Percentiles rank a stretch among this genome's conserved stretches.
Evolutionary conservation across 2,797 vertebrate species (phyloP).

Genomic region (Selene dorsalis): DNA sequence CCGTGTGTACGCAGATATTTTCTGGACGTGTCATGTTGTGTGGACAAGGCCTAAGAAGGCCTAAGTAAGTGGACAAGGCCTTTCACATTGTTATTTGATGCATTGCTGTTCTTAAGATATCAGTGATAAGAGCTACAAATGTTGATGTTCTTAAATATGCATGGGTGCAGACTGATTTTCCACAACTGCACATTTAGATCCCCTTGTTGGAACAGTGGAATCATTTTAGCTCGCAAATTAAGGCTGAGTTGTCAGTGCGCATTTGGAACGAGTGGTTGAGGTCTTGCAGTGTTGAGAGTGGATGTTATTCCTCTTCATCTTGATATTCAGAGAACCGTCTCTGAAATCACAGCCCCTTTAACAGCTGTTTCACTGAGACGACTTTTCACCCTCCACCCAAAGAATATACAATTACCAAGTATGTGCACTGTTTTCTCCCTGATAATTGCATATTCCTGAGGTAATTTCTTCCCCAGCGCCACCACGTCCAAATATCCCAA

Average conservation of each 20-base stretch:
- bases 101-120: not conserved
- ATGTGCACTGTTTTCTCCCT: not conserved
- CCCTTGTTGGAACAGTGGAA: constrained; percentile 14
- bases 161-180: not conserved
- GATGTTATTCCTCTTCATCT: constrained; percentile 27
- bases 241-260: constrained; percentile 4
- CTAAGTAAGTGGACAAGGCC: too few relatives aligned
- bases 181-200: not conserved
- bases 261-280: constrained; percentile 23
- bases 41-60: too few relatives aligned
- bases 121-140: not conserved
- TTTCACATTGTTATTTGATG: not conserved
- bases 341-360: constrained; percentile 26
- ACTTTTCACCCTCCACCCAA: constrained; percentile 17
- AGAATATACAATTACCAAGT: constrained; percentile 8
- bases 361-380: constrained; percentile 23
- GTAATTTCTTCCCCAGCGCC: not conserved
- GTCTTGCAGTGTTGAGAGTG: constrained; percentile 23
- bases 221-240: constrained; percentile 23
- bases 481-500: constrained; percentile 26
- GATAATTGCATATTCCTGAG: constrained; percentile 2
- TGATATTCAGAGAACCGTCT: constrained; percentile 15
- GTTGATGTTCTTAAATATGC: not conserved
- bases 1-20: too few relatives aligned
- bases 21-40: too few relatives aligned